Conservation (phyloP, 2,113 vertebrate genomes). For the Ivindomyrus marchei region DNA sequence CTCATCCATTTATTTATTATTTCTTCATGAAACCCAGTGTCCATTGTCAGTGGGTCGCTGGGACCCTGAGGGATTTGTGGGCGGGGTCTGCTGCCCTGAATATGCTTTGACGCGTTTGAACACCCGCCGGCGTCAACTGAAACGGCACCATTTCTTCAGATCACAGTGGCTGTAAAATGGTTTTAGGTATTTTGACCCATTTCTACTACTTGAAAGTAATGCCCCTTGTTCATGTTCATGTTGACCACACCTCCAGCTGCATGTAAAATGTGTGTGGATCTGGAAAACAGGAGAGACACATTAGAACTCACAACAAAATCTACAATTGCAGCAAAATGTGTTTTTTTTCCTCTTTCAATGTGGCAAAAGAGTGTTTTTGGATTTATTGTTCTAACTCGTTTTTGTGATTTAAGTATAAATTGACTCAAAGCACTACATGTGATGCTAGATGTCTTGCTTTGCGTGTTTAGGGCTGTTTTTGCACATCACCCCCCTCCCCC, state of each 20-base stretch:
- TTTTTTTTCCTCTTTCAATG: neutral
- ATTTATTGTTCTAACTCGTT: neutral
- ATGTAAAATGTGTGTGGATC: neutral
- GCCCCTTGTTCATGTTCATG: neutral
- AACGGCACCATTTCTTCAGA: neutral
- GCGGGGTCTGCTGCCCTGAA: neutral
- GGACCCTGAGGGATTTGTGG: neutral
- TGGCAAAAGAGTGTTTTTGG: neutral
- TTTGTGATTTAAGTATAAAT: neutral
- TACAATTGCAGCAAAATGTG: neutral
- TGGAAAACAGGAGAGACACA: neutral
- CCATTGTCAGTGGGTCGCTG: neutral
- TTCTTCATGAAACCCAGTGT: neutral
- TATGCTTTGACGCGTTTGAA: neutral
- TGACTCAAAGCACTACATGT: neutral
- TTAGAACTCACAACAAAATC: neutral
- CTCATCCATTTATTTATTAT: neutral
- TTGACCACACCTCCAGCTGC: neutral
- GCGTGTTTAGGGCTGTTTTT: neutral
- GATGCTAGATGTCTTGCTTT: neutral
- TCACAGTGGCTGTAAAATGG: neutral
- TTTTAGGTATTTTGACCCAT: neutral
- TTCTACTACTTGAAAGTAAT: neutral
- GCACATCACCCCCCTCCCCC: neutral
- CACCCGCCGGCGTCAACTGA: neutral